These are phyloP conservation scores for Bryconaethiops microstoma DNA, from an alignment of 2,797 vertebrate genomes.

Conservation along the genomic window DNA sequence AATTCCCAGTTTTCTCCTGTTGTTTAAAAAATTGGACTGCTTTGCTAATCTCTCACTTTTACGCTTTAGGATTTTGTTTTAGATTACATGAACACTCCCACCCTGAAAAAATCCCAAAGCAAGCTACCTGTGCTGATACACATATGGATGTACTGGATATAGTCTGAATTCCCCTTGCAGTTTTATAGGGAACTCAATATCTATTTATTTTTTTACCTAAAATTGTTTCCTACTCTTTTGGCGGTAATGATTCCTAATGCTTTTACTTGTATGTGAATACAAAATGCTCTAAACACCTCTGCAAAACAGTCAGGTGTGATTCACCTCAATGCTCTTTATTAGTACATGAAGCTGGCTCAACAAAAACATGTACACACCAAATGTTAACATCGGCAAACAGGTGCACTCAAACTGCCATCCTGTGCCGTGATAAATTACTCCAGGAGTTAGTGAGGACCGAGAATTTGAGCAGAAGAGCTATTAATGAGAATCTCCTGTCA, in stretches of 20 bases:
- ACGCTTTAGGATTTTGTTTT: background rate
- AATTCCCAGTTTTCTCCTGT: background rate
- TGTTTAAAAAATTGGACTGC: background rate
- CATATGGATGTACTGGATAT: too few species aligned
- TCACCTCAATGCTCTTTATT: constrained; percentile 55
- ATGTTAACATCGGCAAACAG: constrained; percentile 59
- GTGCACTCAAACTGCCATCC: constrained; percentile 65
- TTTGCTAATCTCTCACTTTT: background rate
- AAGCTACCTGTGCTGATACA: too few species aligned
- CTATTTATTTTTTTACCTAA: too few species aligned
- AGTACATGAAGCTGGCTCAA: constrained; percentile 57
- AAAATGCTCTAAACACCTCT: too few species aligned
- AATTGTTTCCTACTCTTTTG: too few species aligned
- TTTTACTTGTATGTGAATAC: too few species aligned
- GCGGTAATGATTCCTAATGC: too few species aligned
- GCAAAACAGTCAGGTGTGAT: background rate
- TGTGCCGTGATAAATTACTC: constrained; percentile 62
- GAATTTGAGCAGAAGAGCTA: constrained; percentile 7
- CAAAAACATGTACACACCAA: constrained; percentile 57
- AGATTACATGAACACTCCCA: background rate
- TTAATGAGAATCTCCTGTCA: constrained; percentile 58
- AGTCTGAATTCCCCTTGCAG: too few species aligned
- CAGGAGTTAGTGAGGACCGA: constrained; percentile 5
- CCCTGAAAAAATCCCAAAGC: too few species aligned
- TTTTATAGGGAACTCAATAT: too few species aligned